phyloP scores from a whole-genome alignment of 2,113 vertebrate species.

The Sinocyclocheilus anshuiensis region DNA sequence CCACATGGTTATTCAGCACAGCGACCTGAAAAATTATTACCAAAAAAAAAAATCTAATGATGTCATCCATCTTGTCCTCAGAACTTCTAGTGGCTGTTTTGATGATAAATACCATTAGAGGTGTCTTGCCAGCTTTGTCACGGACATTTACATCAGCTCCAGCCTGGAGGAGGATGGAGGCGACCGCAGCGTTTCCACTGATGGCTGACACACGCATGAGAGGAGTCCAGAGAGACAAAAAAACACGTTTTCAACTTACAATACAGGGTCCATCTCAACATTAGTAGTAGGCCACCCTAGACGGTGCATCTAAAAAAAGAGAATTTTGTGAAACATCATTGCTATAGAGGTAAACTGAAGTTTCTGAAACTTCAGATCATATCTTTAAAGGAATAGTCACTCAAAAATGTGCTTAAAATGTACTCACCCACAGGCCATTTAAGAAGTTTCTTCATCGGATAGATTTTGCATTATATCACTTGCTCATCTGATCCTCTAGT shows the following conservation, averaged over 20 bases:
- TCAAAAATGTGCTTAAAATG: not conserved
- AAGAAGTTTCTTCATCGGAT: no score
- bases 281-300: not conserved
- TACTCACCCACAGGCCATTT: no score
- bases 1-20: conserved; percentile 66
- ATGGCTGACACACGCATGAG: conserved; percentile 73
- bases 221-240: conserved; percentile 71
- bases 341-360: no score
- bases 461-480: no score
- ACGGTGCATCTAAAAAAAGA: not conserved
- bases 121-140: conserved; percentile 77
- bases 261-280: not conserved
- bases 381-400: not conserved
- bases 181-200: conserved; percentile 65
- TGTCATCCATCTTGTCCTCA: not conserved
- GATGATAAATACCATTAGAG: conserved; percentile 73
- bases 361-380: not conserved
- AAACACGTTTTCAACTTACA: conserved; percentile 29
- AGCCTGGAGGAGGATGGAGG: conserved; percentile 69
- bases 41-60: not conserved
- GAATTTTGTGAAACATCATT: no score
- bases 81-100: not conserved
- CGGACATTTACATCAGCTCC: conserved; percentile 72
- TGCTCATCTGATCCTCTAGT: no score
- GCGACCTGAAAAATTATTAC: conserved; percentile 67